These are phyloP conservation scores for Perca fluviatilis DNA, from an alignment of 2,113 vertebrate species.

Conservation along the genomic window DNA sequence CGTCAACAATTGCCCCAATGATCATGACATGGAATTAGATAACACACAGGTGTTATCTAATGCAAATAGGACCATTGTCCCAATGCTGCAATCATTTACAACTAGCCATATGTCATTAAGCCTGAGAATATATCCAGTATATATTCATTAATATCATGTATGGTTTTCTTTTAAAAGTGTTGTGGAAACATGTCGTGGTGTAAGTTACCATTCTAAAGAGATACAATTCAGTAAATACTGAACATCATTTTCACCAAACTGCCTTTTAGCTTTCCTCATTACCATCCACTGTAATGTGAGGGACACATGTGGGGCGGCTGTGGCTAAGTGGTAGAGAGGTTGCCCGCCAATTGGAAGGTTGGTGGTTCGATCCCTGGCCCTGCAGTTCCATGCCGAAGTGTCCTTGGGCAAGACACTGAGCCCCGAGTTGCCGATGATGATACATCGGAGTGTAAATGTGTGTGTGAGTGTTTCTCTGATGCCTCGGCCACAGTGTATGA, in stretches of 20 bases:
- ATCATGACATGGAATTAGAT: constrained; percentile 7
- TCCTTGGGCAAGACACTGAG: too few species aligned
- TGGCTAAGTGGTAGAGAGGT: too few species aligned
- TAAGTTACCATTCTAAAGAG: not conserved
- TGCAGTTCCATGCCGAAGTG: too few species aligned
- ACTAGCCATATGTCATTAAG: not conserved
- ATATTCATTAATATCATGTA: not conserved
- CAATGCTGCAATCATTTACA: not conserved
- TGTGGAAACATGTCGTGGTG: not conserved
- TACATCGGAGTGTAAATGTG: too few species aligned
- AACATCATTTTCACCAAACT: not conserved
- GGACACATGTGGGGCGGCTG: too few species aligned
- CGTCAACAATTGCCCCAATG: not conserved
- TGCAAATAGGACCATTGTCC: not conserved
- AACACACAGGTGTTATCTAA: constrained; percentile 4
- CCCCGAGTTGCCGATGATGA: too few species aligned
- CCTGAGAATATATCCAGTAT: not conserved
- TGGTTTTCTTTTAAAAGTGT: not conserved
- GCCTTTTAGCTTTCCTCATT: not conserved
- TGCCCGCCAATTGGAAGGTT: too few species aligned
- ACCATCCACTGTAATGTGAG: not conserved
- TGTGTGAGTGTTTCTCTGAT: too few species aligned
- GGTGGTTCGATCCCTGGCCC: too few species aligned
- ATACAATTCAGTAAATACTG: not conserved
- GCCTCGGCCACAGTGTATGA: too few species aligned